phyloP scores from a whole-genome alignment of 2,888 invertebrate species.

The Nomada fabriciana region DNA sequence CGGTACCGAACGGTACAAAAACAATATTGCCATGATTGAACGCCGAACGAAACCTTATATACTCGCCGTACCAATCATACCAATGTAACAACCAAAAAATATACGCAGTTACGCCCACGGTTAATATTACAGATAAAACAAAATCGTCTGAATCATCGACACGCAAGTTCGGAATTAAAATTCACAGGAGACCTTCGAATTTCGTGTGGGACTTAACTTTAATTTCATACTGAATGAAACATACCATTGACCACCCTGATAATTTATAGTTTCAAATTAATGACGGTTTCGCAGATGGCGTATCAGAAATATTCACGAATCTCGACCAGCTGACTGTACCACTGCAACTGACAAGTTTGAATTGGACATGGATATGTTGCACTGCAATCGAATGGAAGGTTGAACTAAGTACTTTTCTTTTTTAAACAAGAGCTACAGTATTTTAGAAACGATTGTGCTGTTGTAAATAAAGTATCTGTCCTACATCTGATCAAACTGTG shows the following conservation, averaged over 20 bases:
- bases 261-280: background rate
- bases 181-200: background rate
- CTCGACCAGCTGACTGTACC: constrained; percentile 37
- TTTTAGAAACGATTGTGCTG: constrained; percentile 4
- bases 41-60: constrained; percentile 28
- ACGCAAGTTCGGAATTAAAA: background rate
- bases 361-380: constrained; percentile 17
- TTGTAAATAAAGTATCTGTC: constrained; percentile 16
- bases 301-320: background rate
- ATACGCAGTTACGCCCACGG: background rate
- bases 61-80: constrained; percentile 24
- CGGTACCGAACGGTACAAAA: background rate
- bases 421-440: constrained; percentile 10
- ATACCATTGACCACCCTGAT: too few relatives aligned
- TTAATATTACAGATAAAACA: background rate
- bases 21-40: constrained; percentile 6
- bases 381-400: constrained; percentile 35
- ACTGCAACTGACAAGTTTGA: constrained; percentile 38
- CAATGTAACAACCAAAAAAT: constrained; percentile 15
- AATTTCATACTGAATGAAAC: background rate
- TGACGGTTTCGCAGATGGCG: constrained; percentile 19
- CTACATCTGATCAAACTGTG: constrained; percentile 6
- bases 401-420: constrained; percentile 27
- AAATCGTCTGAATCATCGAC: too few relatives aligned
- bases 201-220: background rate